These are phyloP conservation scores for Melanargia galathea DNA, from an alignment of 2,888 invertebrate genomes.

Conservation along the genomic window DNA sequence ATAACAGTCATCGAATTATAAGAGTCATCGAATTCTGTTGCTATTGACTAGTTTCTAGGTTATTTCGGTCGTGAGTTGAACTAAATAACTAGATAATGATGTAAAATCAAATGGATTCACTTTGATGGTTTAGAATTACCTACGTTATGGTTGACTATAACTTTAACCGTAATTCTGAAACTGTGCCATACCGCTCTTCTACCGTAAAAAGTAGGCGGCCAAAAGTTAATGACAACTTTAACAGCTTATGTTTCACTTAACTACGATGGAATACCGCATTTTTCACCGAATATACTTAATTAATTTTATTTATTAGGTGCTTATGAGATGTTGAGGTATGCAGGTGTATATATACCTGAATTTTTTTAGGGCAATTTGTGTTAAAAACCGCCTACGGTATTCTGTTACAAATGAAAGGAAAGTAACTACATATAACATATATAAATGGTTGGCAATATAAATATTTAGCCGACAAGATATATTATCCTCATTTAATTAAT, in stretches of 20 bases:
- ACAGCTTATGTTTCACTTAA: background rate
- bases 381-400: too few relatives aligned
- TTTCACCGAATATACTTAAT: conserved; percentile 4
- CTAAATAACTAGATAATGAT: conserved; percentile 28
- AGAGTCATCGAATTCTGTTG: background rate
- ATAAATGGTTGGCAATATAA: too few relatives aligned
- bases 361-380: too few relatives aligned
- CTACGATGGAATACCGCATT: background rate
- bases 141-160: conserved; percentile 39
- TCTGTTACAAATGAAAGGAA: too few relatives aligned
- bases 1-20: background rate
- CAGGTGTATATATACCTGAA: too few relatives aligned
- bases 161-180: conserved; percentile 40
- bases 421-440: too few relatives aligned
- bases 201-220: conserved; percentile 36
- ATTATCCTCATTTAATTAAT: too few relatives aligned
- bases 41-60: conserved; percentile 7
- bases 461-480: too few relatives aligned
- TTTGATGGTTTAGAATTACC: conserved; percentile 35
- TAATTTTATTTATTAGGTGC: too few relatives aligned
- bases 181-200: conserved; percentile 37
- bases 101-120: conserved; percentile 39
- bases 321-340: too few relatives aligned
- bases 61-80: conserved; percentile 14
- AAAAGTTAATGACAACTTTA: conserved; percentile 16